Base-by-base conservation (phyloP, 2,888 invertebrate species). In the Pycnomerus fuliginosus region DNA sequence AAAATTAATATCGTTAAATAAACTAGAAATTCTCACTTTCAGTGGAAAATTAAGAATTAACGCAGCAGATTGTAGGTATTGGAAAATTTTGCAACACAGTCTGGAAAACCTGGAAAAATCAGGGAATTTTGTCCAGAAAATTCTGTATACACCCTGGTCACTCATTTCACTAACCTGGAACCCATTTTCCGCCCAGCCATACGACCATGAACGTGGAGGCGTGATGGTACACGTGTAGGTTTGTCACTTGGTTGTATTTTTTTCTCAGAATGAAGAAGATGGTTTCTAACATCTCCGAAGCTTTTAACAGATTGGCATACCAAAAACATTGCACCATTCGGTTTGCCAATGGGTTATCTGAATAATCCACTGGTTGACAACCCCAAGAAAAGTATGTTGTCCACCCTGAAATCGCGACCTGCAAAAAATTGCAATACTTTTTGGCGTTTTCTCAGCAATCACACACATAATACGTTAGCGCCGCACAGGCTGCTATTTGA, bases 141-240 rank as follows among this genome's bases (percentile, higher is more conserved):
- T n/a, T n/a, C n/a, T n/a, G n/a, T n/a, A n/a, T n/a, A n/a, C n/a
- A n/a, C n/a, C n/a, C n/a, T n/a, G n/a, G n/a, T n/a, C n/a, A n/a
- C n/a, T n/a, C n/a, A n/a, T n/a, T n/a, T n/a, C n/a, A n/a, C n/a
- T n/a, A n/a, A 87, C 87, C 85, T 73, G 82, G 79, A 49, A 81
- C 75, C 60, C 78, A 82, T 72, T 82, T 84, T 22, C 79, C 74
- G 1, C 73, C 78, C 0, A 78, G 52, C 80, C 84, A 87, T 0
- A 79, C 67, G 2, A 86, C 71, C 7, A 76, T 61, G 20, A 83
- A 64, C 0, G 84, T 78, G 32, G 79, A 75, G 32, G 78, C 70
- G 53, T 88, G 88, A 69, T 88, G 88, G 61, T 87, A 87, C 1
- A 88, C 71, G 55, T 88, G 88, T 29, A 88, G 71, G 48, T 79